Percentiles rank a stretch among this genome's conserved stretches.
These are phyloP conservation scores for Sycophila texana DNA, from an alignment of 2,888 invertebrate species.

Conservation along the genomic window DNA sequence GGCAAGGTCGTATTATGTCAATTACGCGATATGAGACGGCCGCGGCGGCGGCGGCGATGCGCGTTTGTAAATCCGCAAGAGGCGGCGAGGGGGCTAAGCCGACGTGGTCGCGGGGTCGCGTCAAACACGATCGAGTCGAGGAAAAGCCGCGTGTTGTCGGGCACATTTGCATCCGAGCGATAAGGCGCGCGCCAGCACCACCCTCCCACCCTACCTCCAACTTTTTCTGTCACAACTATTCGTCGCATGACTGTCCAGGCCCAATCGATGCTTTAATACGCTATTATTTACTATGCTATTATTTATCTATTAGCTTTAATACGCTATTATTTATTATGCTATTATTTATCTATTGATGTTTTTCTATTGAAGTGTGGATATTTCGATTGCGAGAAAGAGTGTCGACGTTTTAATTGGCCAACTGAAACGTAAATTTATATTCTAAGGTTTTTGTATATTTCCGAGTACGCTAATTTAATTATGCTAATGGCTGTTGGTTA, in stretches of 20 bases:
- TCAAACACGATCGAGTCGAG: conserved; percentile 69
- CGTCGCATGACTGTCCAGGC: neutral
- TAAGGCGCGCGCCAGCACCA: neutral
- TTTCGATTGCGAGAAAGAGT: too few relatives aligned
- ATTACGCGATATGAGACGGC: conserved; percentile 9
- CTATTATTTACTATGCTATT: too few relatives aligned
- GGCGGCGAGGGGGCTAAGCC: conserved; percentile 68
- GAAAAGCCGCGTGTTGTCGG: conserved; percentile 46
- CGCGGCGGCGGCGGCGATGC: neutral
- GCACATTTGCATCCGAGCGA: neutral
- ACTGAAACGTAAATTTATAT: too few relatives aligned
- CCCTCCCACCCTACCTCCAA: neutral
- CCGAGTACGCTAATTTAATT: too few relatives aligned
- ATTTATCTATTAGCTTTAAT: too few relatives aligned
- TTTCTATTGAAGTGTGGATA: too few relatives aligned
- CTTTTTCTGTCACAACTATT: neutral
- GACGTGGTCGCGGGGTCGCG: conserved; percentile 71
- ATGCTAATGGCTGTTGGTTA: too few relatives aligned
- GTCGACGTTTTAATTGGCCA: too few relatives aligned
- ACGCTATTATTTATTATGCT: too few relatives aligned
- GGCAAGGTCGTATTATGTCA: conserved; percentile 32
- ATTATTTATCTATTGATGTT: too few relatives aligned
- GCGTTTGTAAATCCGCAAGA: neutral
- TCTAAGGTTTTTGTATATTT: too few relatives aligned
- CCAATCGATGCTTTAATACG: too few relatives aligned